phyloP scores from a whole-genome alignment of 2,113 vertebrate genomes.

The Cygnus buccinator region DNA sequence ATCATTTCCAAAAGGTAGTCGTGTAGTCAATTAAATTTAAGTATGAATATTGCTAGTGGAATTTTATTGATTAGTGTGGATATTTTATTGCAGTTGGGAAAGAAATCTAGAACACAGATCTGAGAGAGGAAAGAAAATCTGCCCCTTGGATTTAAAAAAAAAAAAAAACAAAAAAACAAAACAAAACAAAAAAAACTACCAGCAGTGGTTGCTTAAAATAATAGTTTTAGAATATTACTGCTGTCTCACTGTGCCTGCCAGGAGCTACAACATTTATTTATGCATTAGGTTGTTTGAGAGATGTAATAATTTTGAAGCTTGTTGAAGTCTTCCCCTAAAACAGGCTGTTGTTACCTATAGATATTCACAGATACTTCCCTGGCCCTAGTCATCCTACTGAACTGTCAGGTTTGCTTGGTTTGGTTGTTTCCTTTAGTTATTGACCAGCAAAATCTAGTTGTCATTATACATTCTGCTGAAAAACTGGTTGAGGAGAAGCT shows the following conservation, averaged over 20 bases:
- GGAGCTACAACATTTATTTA: neutral
- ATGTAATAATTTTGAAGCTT: neutral
- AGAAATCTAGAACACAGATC: neutral
- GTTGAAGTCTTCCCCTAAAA: neutral
- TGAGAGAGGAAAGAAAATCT: neutral
- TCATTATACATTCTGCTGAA: neutral
- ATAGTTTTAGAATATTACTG: neutral
- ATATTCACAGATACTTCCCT: neutral
- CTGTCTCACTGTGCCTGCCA: neutral
- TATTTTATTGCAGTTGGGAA: neutral
- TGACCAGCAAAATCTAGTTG: neutral
- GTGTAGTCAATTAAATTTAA: constrained; percentile 6
- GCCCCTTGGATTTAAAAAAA: neutral
- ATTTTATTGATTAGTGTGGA: neutral
- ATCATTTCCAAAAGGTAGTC: neutral
- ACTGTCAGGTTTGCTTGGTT: neutral
- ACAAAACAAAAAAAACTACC: neutral
- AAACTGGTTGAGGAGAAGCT: neutral
- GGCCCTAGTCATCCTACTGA: neutral
- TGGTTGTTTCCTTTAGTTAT: neutral
- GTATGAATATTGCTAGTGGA: neutral
- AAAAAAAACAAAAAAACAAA: too few species aligned
- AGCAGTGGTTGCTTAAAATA: neutral
- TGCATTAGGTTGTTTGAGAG: neutral
- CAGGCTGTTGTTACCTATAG: neutral